Evolutionary conservation across 2,797 vertebrate genomes (phyloP), one percentile per base, ranked within the genome.

Genomic region (Hozukius guyotensis): DNA sequence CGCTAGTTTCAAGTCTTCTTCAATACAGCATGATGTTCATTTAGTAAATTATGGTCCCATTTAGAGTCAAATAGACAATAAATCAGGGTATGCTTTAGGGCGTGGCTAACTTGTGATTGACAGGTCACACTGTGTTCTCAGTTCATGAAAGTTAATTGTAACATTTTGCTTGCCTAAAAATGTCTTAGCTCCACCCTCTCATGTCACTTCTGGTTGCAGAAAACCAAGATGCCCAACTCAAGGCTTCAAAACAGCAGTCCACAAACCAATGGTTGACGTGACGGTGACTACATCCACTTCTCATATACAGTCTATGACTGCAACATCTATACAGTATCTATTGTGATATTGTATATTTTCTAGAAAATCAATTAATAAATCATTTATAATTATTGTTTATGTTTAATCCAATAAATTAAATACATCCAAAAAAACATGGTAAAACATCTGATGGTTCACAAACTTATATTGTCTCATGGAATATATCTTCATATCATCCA

Each of bases 81-180:
- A 49, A 18, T 7, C 18, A 49, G 18, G 46, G 18, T 0, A 49
- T 9, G 46, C 7, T 20, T 49, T 8, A 49, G 8, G 46, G 7
- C 2, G 18, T 20, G 46, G 46, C 46, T 20, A 49, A 18, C 42
- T 46, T 46, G 42, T 18, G 42, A 46, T 46, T 46, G 16, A 18
- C 6, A 46, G 42, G 16, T 46, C 42, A 46, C 42, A 18, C 1
- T 18, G 16, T 8, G 0, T 8, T 46, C 1, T 46, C 14, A 46
- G 42, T 46, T 46, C 42, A 46, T 46, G 16, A 18, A 46, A 46
- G 42, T 46, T 8, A 46, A 46, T 0, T 46, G 42, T 46, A 46
- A 46, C 42, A 18, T 46, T 46, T 46, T 46, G 42, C 0, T 46
- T 8, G 42, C 16, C 42, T 18, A 46, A 0, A 46, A 46, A 18